phyloP scores from a whole-genome alignment of 1,140 invertebrate species.

The Leptoteleia sp. region DNA sequence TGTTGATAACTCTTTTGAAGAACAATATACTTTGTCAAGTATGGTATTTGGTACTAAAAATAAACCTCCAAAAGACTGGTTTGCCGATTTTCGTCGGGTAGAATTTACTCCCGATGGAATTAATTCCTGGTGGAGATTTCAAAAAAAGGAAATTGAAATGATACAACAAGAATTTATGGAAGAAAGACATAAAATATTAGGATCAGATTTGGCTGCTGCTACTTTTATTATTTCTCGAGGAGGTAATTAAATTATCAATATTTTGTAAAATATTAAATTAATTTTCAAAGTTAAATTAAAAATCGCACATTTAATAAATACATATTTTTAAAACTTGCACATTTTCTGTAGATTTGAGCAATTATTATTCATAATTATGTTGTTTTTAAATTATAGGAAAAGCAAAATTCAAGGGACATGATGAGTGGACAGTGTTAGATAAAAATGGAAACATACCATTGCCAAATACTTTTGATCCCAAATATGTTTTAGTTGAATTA shows the following conservation, averaged over 20 bases:
- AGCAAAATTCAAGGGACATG: slow-evolving; percentile 84
- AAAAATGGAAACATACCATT: slow-evolving; percentile 81
- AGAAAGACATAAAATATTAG: slow-evolving; percentile 81
- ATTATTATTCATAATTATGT: no score
- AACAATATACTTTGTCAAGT: background rate
- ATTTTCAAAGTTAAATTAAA: no score
- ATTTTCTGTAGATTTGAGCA: no score
- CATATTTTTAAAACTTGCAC: no score
- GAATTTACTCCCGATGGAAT: slow-evolving; percentile 63
- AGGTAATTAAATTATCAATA: no score
- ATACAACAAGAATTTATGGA: slow-evolving; percentile 78
- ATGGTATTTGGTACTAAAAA: background rate
- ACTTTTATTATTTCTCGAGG: slow-evolving; percentile 86
- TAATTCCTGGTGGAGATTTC: slow-evolving; percentile 77
- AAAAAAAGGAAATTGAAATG: slow-evolving; percentile 72
- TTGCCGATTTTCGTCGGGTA: slow-evolving; percentile 39
- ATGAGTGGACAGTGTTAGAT: slow-evolving; percentile 83
- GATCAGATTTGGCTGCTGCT: slow-evolving; percentile 87
- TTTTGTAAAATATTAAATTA: no score
- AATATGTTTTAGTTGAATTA: slow-evolving; percentile 85
- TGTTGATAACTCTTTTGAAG: background rate
- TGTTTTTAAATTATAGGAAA: slow-evolving; percentile 79
- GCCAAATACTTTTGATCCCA: slow-evolving; percentile 82
- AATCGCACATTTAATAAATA: no score
- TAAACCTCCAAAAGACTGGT: slow-evolving; percentile 27